Evolutionary conservation across 2,888 invertebrate species (phyloP), one percentile per base, ranked within the genome.

Genomic region (Andricus quercusramuli): DNA sequence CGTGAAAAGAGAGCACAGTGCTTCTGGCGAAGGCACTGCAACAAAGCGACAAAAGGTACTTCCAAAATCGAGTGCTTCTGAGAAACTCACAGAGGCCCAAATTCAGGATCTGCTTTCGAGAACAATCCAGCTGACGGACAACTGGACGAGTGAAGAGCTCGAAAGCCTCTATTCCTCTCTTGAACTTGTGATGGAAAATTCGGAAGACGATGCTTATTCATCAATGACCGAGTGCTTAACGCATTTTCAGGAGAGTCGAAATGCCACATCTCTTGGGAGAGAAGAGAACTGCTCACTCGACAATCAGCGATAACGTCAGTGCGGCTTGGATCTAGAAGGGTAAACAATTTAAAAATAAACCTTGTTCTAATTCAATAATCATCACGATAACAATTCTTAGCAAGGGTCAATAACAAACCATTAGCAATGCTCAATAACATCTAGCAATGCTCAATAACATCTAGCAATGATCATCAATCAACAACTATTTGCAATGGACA

Each of bases 111-210:
- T 92, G 32, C 81, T 92, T 5, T 84, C 84, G 47, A 87, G 85
- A 70, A 83, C 88, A 25, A 87, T 88, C 8, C 77, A 77, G 15
- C 74, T 85, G 17, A 91, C 92, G 2, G 88, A 90, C 8, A 83
- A 85, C n/a, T 92, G 92, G 92, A 79, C 86, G 0, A 89, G 89
- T 74, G 84, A 86, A 68, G 88, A 88, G 25, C 78, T 92, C 17
- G 91, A 92, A 37, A 83, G 78, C 56, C 78, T 83, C 11, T 83
- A 79, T 64, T 51, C 79, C 2, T 76, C 78, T 1, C 68, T 83
- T 2, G 83, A 82, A 70, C 79, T 64, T 29, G 78, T 59, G 1
- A 15, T 83, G 32, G 51, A 77, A 9, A 80, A 78, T 67, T 66
- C 37, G 0, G 74, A 83, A 5, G 37, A 32, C 11, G 80, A 81